phyloP scores from a whole-genome alignment of 2,888 invertebrate genomes.

The Eurytoma californica region DNA sequence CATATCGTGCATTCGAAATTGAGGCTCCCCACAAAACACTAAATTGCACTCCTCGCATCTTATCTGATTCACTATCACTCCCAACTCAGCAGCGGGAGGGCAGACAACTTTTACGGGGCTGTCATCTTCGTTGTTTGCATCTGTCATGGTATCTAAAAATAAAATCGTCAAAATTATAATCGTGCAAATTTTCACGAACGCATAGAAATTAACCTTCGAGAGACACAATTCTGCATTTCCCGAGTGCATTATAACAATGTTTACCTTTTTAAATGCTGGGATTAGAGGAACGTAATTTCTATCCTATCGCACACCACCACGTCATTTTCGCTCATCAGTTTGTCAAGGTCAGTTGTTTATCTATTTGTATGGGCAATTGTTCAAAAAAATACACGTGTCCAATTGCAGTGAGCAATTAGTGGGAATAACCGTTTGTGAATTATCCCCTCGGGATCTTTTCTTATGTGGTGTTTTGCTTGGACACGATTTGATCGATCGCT shows the following conservation, averaged over 20 bases:
- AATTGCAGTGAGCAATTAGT: background rate
- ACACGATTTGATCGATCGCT: no score
- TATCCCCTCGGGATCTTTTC: no score
- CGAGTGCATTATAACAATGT: background rate
- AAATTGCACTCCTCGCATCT: conserved; percentile 69
- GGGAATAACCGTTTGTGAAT: background rate
- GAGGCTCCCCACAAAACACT: conserved; percentile 68
- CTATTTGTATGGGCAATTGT: background rate
- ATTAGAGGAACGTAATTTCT: conserved; percentile 1
- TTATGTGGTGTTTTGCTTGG: no score
- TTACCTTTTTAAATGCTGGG: background rate
- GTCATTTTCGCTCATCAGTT: conserved; percentile 29
- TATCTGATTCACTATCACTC: conserved; percentile 69
- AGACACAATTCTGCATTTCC: background rate
- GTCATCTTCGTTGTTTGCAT: conserved; percentile 28
- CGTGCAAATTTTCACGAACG: background rate
- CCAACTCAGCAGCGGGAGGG: conserved; percentile 69
- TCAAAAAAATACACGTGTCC: background rate
- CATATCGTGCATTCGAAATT: conserved; percentile 69
- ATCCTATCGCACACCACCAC: conserved; percentile 39
- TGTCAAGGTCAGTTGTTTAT: conserved; percentile 15
- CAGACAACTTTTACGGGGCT: conserved; percentile 64
- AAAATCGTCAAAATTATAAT: background rate
- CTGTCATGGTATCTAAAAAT: conserved; percentile 46
- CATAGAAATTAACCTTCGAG: background rate